Evolutionary conservation across 2,113 vertebrate species (phyloP).

Genomic region (Excalfactoria chinensis): DNA sequence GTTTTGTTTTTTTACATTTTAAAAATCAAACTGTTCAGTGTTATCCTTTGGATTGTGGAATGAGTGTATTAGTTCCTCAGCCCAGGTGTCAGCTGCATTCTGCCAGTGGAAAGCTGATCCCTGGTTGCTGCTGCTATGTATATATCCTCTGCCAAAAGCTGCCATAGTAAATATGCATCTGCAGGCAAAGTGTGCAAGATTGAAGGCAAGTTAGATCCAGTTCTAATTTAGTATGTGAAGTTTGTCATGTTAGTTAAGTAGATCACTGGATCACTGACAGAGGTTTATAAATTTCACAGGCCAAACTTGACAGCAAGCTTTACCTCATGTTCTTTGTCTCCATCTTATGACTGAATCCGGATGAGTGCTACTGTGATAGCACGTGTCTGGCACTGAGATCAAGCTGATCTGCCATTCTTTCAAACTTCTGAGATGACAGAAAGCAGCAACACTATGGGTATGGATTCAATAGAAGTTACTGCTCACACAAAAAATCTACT

Average conservation of each 20-base stretch:
- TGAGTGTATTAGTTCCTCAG: background rate
- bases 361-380: background rate
- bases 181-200: background rate
- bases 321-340: background rate
- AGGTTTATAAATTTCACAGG: background rate
- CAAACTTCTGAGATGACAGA: background rate
- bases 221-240: background rate
- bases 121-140: background rate
- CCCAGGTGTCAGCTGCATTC: background rate
- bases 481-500: background rate
- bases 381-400: background rate
- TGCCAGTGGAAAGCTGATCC: background rate
- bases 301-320: background rate
- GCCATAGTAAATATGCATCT: background rate
- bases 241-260: background rate
- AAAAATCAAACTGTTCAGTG: background rate
- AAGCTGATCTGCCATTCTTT: background rate
- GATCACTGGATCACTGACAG: background rate
- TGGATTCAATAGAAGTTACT: background rate
- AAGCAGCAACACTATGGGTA: slow-evolving; percentile 4
- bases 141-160: background rate
- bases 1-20: background rate
- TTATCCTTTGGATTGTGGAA: background rate
- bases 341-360: background rate
- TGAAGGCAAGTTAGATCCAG: background rate